Conservation (phyloP, 2,113 vertebrate species). For the Tricholaema leucomelas region DNA sequence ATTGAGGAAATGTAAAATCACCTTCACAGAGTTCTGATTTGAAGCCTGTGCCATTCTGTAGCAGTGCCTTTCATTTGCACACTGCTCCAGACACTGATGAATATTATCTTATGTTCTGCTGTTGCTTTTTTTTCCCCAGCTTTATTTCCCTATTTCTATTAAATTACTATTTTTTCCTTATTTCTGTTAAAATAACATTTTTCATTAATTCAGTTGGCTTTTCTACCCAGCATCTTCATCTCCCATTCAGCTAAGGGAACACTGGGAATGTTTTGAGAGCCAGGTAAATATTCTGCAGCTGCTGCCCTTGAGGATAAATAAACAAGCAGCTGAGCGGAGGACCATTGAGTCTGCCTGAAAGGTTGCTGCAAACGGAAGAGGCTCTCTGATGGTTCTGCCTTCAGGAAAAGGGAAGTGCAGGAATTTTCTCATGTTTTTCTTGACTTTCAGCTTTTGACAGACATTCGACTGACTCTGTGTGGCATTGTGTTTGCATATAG, state of each 20-base stretch:
- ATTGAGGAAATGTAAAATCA: background rate
- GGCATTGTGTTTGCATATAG: accelerated
- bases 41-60: background rate
- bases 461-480: background rate
- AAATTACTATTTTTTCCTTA: too few species aligned
- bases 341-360: background rate
- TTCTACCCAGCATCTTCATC: background rate
- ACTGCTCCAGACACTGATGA: too few species aligned
- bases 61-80: background rate
- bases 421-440: background rate
- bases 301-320: background rate
- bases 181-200: background rate
- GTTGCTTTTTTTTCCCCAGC: background rate
- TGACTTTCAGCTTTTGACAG: background rate
- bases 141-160: background rate
- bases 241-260: background rate
- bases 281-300: background rate
- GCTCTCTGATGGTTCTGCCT: background rate
- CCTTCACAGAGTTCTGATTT: background rate
- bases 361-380: background rate
- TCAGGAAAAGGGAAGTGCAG: background rate
- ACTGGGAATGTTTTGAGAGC: background rate
- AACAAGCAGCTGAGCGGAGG: background rate
- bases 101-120: background rate
- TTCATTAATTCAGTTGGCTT: background rate